Evolutionary conservation across 2,888 invertebrate genomes (phyloP).

Genomic region (Drosophila prostipennis): DNA sequence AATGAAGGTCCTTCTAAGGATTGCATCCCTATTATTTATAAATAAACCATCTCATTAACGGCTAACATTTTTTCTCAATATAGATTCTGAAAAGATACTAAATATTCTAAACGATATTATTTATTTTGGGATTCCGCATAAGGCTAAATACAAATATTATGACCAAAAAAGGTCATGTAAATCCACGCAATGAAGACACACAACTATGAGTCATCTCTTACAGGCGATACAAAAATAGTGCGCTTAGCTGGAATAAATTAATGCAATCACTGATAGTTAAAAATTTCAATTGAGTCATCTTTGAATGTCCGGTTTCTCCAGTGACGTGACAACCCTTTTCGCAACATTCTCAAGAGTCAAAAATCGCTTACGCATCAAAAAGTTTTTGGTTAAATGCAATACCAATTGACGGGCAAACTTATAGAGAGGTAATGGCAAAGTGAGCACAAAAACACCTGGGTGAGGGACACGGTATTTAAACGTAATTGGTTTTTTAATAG

Average conservation of each 20-base stretch:
- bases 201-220: constrained; percentile 1
- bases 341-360: constrained; percentile 7
- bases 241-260: constrained; percentile 3
- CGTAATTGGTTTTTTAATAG: constrained; percentile 79
- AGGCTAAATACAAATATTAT: background rate
- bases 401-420: constrained; percentile 10
- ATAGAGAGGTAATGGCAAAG: constrained; percentile 9
- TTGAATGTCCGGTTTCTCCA: constrained; percentile 7
- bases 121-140: too few species aligned
- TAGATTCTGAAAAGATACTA: too few species aligned
- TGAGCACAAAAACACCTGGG: constrained; percentile 1
- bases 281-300: constrained; percentile 6
- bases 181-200: background rate
- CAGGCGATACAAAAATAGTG: constrained; percentile 3
- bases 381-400: constrained; percentile 18
- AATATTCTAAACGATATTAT: too few species aligned
- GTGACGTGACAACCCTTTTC: constrained; percentile 50
- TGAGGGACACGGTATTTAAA: constrained; percentile 61
- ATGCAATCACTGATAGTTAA: background rate
- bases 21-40: too few species aligned
- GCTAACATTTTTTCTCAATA: too few species aligned
- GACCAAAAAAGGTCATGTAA: background rate
- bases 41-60: background rate
- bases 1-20: background rate
- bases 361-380: constrained; percentile 52